A percentile compares a stretch with the other conserved stretches of the same genome.
These are phyloP conservation scores for Cyphomyrmex costatus DNA, from an alignment of 1,140 invertebrate genomes.

Conservation along the genomic window DNA sequence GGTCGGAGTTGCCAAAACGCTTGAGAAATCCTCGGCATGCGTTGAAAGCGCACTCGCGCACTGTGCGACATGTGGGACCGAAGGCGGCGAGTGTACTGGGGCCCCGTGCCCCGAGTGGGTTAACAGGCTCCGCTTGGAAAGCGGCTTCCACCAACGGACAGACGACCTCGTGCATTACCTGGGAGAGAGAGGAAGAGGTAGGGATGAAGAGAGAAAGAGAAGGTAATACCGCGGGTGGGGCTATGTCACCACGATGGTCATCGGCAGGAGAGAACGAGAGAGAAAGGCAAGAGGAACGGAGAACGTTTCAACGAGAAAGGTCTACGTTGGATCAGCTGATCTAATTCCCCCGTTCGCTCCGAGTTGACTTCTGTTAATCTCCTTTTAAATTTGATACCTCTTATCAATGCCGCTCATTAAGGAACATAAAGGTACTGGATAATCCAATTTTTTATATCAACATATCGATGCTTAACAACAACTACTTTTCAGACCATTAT, in stretches of 20 bases:
- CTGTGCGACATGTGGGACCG: slow-evolving; percentile 41
- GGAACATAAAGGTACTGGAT: neutral
- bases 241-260: slow-evolving; percentile 43
- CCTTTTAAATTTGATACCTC: neutral
- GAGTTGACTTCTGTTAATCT: neutral
- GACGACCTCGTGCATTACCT: slow-evolving; percentile 39
- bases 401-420: neutral
- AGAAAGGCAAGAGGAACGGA: slow-evolving; percentile 23
- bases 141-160: slow-evolving; percentile 63
- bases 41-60: slow-evolving; percentile 15
- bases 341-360: neutral
- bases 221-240: slow-evolving; percentile 38
- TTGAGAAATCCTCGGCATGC: slow-evolving; percentile 3
- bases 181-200: slow-evolving; percentile 68
- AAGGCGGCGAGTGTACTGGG: slow-evolving; percentile 74
- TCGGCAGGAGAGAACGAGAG: neutral
- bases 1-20: slow-evolving; percentile 70
- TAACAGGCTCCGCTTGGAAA: slow-evolving; percentile 83
- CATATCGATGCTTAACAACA: neutral
- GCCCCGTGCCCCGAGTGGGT: slow-evolving; percentile 81
- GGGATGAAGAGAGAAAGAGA: slow-evolving; percentile 65
- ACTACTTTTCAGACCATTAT: neutral
- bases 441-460: neutral
- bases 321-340: slow-evolving; percentile 61
- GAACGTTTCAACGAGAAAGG: slow-evolving; percentile 27